phyloP scores from a whole-genome alignment of 2,888 invertebrate genomes.

The Toxonevra muliebris region DNA sequence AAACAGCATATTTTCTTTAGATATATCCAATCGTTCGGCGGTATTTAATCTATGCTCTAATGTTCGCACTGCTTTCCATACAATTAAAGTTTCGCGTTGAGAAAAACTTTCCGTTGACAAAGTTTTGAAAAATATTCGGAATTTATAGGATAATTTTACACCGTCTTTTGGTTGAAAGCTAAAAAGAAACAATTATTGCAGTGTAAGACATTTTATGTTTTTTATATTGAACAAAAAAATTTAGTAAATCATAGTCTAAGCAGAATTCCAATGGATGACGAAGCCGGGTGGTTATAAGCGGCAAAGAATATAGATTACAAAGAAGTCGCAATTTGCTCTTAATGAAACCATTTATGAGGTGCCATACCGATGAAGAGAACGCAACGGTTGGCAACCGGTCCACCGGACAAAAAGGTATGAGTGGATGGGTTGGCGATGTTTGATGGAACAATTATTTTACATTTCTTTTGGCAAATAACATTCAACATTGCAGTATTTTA shows the following conservation, averaged over 20 bases:
- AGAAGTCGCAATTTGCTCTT: too few species aligned
- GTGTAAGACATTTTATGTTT: not conserved
- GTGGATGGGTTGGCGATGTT: too few species aligned
- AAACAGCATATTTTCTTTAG: slow-evolving; percentile 44
- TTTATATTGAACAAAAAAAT: not conserved
- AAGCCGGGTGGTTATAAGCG: too few species aligned
- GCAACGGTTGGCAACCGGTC: too few species aligned
- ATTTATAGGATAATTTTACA: slow-evolving; percentile 46
- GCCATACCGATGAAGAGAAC: too few species aligned
- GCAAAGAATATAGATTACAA: too few species aligned
- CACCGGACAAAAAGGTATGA: too few species aligned
- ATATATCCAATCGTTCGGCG: slow-evolving; percentile 42
- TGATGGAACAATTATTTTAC: too few species aligned
- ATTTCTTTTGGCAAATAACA: too few species aligned
- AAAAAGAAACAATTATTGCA: not conserved
- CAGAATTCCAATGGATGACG: too few species aligned
- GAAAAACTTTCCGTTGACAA: slow-evolving; percentile 37
- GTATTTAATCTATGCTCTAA: slow-evolving; percentile 46
- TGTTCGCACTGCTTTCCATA: slow-evolving; percentile 46
- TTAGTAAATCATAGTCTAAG: not conserved
- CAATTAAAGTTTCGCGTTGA: slow-evolving; percentile 45
- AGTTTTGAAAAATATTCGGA: slow-evolving; percentile 46
- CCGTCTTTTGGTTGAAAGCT: slow-evolving; percentile 47
- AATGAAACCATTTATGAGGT: too few species aligned
- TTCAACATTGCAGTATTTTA: too few species aligned